Base-by-base conservation (phyloP, 2,888 invertebrate species). In the Zygothrica quintamaculata region DNA sequence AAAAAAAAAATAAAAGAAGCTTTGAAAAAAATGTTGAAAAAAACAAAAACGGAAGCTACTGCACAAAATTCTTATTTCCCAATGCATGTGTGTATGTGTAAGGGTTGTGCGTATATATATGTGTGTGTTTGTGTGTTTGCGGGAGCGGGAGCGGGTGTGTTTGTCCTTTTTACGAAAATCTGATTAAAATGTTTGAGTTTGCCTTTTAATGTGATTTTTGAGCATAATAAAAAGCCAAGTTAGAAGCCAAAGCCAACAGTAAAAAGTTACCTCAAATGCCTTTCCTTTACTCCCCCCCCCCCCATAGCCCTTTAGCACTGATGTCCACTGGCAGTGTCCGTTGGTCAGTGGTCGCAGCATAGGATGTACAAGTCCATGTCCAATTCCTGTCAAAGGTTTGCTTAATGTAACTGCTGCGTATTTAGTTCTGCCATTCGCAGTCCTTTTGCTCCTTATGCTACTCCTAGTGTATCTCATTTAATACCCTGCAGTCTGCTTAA, bases 171-270 rank as follows among this genome's bases (percentile, higher is more conserved):
- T 82, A 75, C 76, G 84, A 81, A 89, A 89, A 89, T 89, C 89
- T 89, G 89, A 89, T 89, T 89, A 89, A 89, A 89, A 89, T 88
- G 88, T 89, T 88, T 89, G 87, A 89, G 88, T 84, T 88, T 88
- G 89, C 88, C 87, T 89, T 88, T 89, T 89, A 89, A 89, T 89
- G 89, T 88, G 89, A 89, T 89, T 89, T 88, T 85, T 88, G 86
- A 86, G 84, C 88, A 88, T 86, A 87, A 86, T 85, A 84, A 84
- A 84, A 87, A 87, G 80, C 80, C 62, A 60, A 81, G 66, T 70
- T 80, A 59, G 52, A 51, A 65, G 58, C 69, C 64, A 55, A 22
- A 58, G 58, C 60, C 62, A 47, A 67, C 44, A 72, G 65, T 56
- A 53, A 71, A 74, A 72, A 72, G 75, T 71, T 71, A 70, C 5